Evolutionary conservation across 2,797 vertebrate species (phyloP), one percentile per base, ranked within the genome.

Genomic region (Lutjanus argentimaculatus): DNA sequence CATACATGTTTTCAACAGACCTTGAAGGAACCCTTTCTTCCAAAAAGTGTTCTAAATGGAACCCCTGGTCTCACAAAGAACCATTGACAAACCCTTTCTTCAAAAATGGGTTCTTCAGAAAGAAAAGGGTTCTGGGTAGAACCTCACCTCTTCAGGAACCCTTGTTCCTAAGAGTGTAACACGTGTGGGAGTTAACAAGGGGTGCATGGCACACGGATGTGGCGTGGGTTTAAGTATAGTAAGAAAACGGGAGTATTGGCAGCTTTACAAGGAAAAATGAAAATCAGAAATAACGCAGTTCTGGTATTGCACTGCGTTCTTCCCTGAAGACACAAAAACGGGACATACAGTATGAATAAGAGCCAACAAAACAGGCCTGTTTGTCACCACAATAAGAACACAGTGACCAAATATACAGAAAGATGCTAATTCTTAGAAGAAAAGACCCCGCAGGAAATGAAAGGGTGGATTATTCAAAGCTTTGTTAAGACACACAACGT

Each of bases 401-500:
- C 53, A 74, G 30, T 30, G 30, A 67, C 42, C 53, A 73, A 77
- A 13, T 49, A 30, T 46, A 46, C 25, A 63, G 22, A 58, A 22
- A 13, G 21, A 67, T 45, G 25, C 52, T 12, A 19, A 82, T 75
- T 68, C 17, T 40, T 6, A 14, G 61, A 66, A 51, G 42, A 79
- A 83, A n/a, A 65, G 52, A 70, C 12, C 46, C 49, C 67, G 77
- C 63, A 87, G 88, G 88, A 92, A 91, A 83, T 82, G 51, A 63
- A 71, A 75, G 49, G 45, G 22, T 43, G 66, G 45, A 81, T 85
- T 71, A 76, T 77, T 85, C 53, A 66, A 77, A 64, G n/a, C 58
- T 83, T 74, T 79, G 58, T 79, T n/a, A 22, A 51, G 45, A 74
- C 25, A 43, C 58, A 85, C 57, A 88, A 51, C 40, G 42, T 25